Percentiles rank a stretch among this genome's conserved stretches.
phyloP scores from a whole-genome alignment of 1,140 invertebrate species.

The Ceratina japonica region DNA sequence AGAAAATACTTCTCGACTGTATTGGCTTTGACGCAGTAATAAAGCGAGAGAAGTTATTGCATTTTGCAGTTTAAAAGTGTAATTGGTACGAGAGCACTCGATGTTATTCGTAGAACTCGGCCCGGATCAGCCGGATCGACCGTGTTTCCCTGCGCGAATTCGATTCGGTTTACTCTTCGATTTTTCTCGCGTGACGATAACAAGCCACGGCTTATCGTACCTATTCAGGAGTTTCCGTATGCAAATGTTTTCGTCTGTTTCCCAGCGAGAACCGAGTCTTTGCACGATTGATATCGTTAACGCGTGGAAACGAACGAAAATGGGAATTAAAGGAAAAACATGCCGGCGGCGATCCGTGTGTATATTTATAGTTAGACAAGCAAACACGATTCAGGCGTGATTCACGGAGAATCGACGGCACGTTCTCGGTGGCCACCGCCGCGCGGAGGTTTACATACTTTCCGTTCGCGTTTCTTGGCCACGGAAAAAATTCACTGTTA shows the following conservation, averaged over 20 bases:
- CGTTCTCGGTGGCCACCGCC: not conserved
- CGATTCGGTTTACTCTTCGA: not conserved
- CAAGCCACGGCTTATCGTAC: not conserved
- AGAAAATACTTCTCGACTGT: no score
- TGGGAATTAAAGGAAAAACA: slow-evolving; percentile 1
- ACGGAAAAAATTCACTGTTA: not conserved
- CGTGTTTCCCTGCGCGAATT: not conserved
- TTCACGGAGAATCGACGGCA: slow-evolving; percentile 1
- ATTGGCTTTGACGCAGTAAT: no score
- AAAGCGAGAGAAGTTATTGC: no score
- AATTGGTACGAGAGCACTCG: no score
- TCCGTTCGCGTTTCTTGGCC: not conserved
- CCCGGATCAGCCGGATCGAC: not conserved
- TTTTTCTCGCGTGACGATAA: slow-evolving; percentile 12
- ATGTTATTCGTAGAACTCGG: not conserved
- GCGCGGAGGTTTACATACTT: not conserved
- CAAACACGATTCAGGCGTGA: not conserved
- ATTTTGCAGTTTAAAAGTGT: no score
- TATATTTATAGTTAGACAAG: slow-evolving; percentile 20
- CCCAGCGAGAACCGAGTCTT: not conserved
- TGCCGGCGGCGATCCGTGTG: no score
- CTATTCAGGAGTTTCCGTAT: not conserved
- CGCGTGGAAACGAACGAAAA: not conserved
- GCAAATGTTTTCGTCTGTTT: not conserved
- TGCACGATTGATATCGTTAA: not conserved